Evolutionary conservation across 2,797 vertebrate genomes (phyloP).

Genomic region (Hoplostethus mediterraneus): DNA sequence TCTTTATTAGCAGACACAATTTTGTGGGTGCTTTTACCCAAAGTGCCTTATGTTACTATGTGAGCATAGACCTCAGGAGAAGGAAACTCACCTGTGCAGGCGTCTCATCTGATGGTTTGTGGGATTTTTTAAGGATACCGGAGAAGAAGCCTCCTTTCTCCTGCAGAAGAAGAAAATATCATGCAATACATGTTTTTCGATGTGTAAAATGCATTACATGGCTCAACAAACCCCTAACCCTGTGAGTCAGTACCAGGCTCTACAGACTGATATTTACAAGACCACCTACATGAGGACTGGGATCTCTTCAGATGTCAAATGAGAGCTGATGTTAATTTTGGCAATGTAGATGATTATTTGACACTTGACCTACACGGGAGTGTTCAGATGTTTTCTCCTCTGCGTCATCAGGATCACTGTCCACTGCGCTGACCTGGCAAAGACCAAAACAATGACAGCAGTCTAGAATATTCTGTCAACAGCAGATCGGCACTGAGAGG

Average conservation of each 20-base stretch:
- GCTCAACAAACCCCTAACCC: not conserved
- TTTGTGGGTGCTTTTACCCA: not conserved
- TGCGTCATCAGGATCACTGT: slow-evolving; percentile 44
- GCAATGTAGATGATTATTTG: not conserved
- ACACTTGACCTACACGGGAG: slow-evolving; percentile 10
- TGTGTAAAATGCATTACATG: not conserved
- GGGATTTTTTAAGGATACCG: slow-evolving; percentile 55
- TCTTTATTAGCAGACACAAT: not conserved
- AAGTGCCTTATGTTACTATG: no score
- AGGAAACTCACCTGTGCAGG: slow-evolving; percentile 17
- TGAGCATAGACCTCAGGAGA: not conserved
- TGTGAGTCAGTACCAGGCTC: not conserved
- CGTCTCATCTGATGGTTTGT: slow-evolving; percentile 51
- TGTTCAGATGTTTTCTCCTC: slow-evolving; percentile 39
- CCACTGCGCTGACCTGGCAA: slow-evolving; percentile 41
- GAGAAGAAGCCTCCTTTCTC: slow-evolving; percentile 57
- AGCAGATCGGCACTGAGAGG: not conserved
- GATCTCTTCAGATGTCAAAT: not conserved
- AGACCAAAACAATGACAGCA: not conserved
- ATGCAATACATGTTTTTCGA: not conserved
- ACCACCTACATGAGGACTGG: no score
- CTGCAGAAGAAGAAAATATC: slow-evolving; percentile 21
- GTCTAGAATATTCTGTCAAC: not conserved
- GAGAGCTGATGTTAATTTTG: not conserved
- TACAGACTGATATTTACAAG: no score